Evolutionary conservation across 2,888 invertebrate species (phyloP).

Genomic region (Eilema griseolum): DNA sequence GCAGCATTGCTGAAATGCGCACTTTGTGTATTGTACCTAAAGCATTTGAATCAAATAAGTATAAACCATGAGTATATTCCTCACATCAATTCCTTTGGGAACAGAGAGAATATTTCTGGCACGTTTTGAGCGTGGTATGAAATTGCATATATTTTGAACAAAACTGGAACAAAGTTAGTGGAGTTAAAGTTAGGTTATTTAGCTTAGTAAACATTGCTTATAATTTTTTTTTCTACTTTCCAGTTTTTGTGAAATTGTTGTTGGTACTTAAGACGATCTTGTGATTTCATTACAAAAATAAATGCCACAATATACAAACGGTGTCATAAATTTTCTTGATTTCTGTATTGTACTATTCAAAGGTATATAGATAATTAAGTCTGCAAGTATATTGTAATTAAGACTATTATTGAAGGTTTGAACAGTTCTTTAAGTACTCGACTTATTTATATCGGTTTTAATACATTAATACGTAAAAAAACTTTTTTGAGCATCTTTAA

Average conservation of each 20-base stretch:
- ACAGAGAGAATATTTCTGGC: neutral
- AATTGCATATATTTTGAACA: neutral
- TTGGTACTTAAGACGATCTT: neutral
- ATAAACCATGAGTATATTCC: neutral
- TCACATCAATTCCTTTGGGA: neutral
- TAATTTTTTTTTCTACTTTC: neutral
- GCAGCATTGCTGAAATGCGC: neutral
- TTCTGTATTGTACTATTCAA: too few species aligned
- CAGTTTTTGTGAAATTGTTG: neutral
- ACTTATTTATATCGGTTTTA: too few species aligned
- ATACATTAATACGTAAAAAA: too few species aligned
- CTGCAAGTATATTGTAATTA: too few species aligned
- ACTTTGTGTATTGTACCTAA: neutral
- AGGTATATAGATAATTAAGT: too few species aligned
- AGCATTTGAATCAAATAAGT: neutral
- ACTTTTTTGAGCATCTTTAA: too few species aligned
- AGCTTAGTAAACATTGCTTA: neutral
- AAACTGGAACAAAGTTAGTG: constrained; percentile 1
- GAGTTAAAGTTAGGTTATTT: neutral
- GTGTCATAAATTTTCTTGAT: too few species aligned
- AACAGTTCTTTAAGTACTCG: neutral
- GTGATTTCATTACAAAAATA: neutral
- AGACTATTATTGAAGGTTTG: neutral
- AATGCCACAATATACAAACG: too few species aligned
- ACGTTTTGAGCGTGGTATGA: neutral